These are phyloP conservation scores for Trachelus troglodyta DNA, from an alignment of 2,888 invertebrate species.

Conservation along the genomic window DNA sequence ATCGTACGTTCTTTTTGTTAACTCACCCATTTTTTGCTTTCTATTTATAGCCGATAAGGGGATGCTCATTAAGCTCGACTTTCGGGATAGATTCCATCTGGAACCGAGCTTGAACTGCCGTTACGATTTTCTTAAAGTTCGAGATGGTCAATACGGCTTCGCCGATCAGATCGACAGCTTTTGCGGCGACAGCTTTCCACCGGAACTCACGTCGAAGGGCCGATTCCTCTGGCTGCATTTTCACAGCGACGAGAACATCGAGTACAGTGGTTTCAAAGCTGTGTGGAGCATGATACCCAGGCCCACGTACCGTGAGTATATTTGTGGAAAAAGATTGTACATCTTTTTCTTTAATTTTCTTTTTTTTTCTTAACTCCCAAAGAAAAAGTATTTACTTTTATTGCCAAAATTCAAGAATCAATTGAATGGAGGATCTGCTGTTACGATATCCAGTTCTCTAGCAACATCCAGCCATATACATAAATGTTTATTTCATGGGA, in stretches of 20 bases:
- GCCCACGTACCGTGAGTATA: constrained; percentile 70
- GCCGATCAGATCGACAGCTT: constrained; percentile 74
- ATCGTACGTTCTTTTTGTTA: not conserved
- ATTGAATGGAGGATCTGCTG: not conserved
- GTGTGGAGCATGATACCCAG: constrained; percentile 77
- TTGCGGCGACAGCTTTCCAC: constrained; percentile 80
- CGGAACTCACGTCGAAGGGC: constrained; percentile 78
- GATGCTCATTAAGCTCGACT: constrained; percentile 79
- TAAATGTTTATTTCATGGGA: not conserved
- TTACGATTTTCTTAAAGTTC: constrained; percentile 85
- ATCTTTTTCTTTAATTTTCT: not conserved
- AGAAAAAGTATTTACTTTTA: not conserved
- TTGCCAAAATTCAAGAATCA: not conserved
- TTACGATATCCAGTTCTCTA: not conserved
- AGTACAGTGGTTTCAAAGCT: constrained; percentile 82
- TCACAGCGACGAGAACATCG: constrained; percentile 84
- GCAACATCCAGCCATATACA: not conserved
- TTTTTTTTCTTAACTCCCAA: not conserved
- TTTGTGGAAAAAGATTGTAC: not conserved
- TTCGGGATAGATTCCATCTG: constrained; percentile 82
- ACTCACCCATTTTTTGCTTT: not conserved
- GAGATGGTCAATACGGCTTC: constrained; percentile 85
- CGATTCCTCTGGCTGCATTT: constrained; percentile 77
- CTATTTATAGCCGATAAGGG: constrained; percentile 71
- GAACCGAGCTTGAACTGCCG: constrained; percentile 77